Evolutionary conservation across 2,888 invertebrate genomes (phyloP).

Genomic region (Tetropium fuscum): DNA sequence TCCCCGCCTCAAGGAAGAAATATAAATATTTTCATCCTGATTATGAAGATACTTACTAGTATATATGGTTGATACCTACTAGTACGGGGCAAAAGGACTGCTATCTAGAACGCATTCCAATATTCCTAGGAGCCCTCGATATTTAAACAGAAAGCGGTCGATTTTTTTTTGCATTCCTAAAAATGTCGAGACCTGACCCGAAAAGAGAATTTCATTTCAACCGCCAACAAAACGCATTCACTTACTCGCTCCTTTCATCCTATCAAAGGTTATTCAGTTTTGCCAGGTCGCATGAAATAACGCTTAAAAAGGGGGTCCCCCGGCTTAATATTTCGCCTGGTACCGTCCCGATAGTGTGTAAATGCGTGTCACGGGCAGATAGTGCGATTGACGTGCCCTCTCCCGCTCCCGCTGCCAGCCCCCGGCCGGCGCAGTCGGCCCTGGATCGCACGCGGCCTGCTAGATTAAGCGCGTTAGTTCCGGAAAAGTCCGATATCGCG

Average conservation of each 20-base stretch:
- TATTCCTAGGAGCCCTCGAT: no score
- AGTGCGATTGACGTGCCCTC: slow-evolving; percentile 55
- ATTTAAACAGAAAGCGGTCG: no score
- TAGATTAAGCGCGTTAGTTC: slow-evolving; percentile 39
- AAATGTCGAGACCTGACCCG: background rate
- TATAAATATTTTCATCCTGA: no score
- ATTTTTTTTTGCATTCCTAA: no score
- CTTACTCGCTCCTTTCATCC: background rate
- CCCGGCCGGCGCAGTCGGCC: slow-evolving; percentile 11
- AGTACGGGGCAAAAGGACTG: no score
- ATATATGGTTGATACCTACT: no score
- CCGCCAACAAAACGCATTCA: slow-evolving; percentile 11
- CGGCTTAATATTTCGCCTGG: slow-evolving; percentile 40
- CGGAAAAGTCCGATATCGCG: slow-evolving; percentile 27
- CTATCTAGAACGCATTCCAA: no score
- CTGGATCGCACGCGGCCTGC: slow-evolving; percentile 38
- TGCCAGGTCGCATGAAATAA: slow-evolving; percentile 18
- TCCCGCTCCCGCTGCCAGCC: slow-evolving; percentile 18
- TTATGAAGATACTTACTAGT: no score
- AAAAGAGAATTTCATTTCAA: slow-evolving; percentile 1
- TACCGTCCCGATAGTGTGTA: slow-evolving; percentile 50
- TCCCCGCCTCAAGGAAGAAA: no score
- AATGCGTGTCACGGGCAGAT: slow-evolving; percentile 58
- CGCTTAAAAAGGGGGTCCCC: slow-evolving; percentile 15
- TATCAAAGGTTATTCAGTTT: slow-evolving; percentile 17